Percentiles rank a stretch among this genome's conserved stretches.
Conservation (phyloP, 2,797 vertebrate species). For the Taenioides sp. region DNA sequence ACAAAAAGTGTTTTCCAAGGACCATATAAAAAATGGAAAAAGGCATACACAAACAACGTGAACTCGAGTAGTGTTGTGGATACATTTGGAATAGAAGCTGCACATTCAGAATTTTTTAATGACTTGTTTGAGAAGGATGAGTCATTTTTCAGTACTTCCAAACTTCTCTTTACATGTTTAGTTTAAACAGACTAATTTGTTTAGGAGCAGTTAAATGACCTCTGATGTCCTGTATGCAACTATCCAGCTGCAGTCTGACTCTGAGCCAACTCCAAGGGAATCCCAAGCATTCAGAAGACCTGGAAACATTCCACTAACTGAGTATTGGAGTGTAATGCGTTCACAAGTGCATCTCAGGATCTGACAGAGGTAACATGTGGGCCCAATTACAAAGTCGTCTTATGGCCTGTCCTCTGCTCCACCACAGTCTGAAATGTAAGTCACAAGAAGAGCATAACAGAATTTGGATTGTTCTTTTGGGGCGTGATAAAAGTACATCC, state of each 20-base stretch:
- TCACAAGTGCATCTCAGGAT: constrained; percentile 33
- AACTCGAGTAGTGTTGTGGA: background rate
- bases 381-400: constrained; percentile 49
- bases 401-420: constrained; percentile 42
- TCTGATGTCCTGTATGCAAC: constrained; percentile 36
- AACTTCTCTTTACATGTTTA: constrained; percentile 13
- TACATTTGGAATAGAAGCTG: background rate
- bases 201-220: constrained; percentile 25
- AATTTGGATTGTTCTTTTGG: constrained; percentile 35
- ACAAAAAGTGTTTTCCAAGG: too few relatives aligned
- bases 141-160: constrained; percentile 16
- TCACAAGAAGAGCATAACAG: constrained; percentile 31
- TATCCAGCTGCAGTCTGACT: constrained; percentile 61
- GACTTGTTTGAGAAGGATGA: constrained; percentile 13
- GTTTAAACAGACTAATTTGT: constrained; percentile 25
- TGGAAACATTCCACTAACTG: constrained; percentile 64
- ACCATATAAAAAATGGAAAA: too few relatives aligned
- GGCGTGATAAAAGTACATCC: constrained; percentile 24
- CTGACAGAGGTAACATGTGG: constrained; percentile 56
- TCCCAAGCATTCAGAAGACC: constrained; percentile 67
- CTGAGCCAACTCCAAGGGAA: constrained; percentile 64
- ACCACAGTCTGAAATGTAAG: constrained; percentile 38
- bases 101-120: constrained; percentile 10
- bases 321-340: constrained; percentile 48
- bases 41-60: too few relatives aligned